These are phyloP conservation scores for Trichoplusia ni DNA, from an alignment of 1,140 invertebrate genomes.

Conservation along the genomic window DNA sequence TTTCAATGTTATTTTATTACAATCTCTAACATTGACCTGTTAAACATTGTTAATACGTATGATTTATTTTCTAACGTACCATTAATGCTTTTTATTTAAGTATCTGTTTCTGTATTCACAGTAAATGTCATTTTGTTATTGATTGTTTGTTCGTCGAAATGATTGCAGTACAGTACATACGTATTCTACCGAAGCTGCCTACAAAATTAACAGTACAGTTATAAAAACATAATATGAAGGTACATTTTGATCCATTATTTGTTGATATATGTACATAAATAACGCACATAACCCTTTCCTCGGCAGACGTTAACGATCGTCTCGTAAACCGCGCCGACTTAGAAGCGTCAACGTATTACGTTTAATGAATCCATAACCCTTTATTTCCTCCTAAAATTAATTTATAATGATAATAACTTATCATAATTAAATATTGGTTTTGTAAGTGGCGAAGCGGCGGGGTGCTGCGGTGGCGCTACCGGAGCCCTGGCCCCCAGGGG, in stretches of 20 bases:
- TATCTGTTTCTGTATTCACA: neutral
- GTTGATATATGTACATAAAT: neutral
- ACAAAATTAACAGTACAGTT: too few relatives aligned
- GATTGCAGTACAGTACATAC: too few relatives aligned
- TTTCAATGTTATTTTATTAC: slow-evolving; percentile 27
- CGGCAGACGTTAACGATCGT: neutral
- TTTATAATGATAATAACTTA: slow-evolving; percentile 32
- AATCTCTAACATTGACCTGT: slow-evolving; percentile 22
- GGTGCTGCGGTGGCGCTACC: slow-evolving; percentile 30
- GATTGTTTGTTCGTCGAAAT: too few relatives aligned
- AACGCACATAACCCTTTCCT: neutral
- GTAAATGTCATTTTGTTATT: slow-evolving; percentile 3
- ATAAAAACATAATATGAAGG: too few relatives aligned
- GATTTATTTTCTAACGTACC: slow-evolving; percentile 9
- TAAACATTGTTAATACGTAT: slow-evolving; percentile 17
- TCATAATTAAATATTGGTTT: slow-evolving; percentile 35
- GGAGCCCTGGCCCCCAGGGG: slow-evolving; percentile 26
- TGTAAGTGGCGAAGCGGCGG: slow-evolving; percentile 27
- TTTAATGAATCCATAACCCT: slow-evolving; percentile 9
- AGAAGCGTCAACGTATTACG: slow-evolving; percentile 17
- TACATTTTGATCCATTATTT: neutral
- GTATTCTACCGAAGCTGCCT: too few relatives aligned
- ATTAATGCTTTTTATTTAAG: neutral
- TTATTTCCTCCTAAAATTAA: slow-evolving; percentile 24
- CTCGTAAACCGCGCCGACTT: slow-evolving; percentile 1